Evolutionary conservation across 2,797 vertebrate genomes (phyloP).

Genomic region (Argya squamiceps): DNA sequence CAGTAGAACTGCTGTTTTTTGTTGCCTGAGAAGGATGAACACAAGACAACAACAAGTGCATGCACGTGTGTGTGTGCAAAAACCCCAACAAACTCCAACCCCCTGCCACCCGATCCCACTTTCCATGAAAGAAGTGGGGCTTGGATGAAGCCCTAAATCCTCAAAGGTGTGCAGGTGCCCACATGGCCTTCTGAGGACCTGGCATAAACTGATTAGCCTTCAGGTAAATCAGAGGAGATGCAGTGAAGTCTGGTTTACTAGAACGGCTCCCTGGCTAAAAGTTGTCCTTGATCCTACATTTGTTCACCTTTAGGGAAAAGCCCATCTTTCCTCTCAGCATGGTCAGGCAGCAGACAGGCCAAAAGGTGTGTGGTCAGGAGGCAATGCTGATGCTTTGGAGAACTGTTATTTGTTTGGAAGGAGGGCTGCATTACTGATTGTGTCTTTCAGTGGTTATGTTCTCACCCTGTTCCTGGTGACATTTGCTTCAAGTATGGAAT

Average conservation of each 20-base stretch:
- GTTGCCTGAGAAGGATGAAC: not conserved
- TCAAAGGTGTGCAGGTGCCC: not conserved
- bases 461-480: not conserved
- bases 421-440: not conserved
- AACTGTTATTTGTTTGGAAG: not conserved
- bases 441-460: not conserved
- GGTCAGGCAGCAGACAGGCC: not conserved
- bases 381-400: not conserved
- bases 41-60: not conserved
- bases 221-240: not conserved
- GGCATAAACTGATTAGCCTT: not conserved
- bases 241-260: not conserved
- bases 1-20: not conserved
- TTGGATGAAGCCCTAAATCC: not conserved
- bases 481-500: not conserved
- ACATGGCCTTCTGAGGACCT: not conserved
- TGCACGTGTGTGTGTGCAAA: accelerated
- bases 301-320: not conserved
- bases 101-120: accelerated
- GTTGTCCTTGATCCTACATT: not conserved
- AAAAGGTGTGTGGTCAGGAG: not conserved
- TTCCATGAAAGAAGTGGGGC: not conserved
- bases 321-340: accelerated
- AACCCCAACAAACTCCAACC: accelerated
- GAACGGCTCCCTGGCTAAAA: not conserved